Base-by-base conservation (phyloP, 2,888 invertebrate genomes). In the Xanthia togata region DNA sequence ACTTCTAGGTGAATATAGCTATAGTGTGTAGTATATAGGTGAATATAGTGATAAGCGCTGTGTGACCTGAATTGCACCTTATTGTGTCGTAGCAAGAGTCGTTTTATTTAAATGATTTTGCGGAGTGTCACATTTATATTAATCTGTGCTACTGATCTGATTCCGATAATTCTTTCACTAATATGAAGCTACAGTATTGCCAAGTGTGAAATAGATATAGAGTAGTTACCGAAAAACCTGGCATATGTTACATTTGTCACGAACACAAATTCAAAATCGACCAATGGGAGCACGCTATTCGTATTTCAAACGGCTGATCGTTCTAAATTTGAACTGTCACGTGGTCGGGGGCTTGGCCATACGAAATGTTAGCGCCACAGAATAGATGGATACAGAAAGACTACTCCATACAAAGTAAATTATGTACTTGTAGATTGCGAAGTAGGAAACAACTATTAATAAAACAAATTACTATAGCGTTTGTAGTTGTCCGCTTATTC, bases 281-380 rank as follows among this genome's bases (percentile, higher is more conserved):
- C 92, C 91, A 92, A 91, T 90, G 63, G 78, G 72, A 83, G 76
- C 74, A 69, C 67, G 38, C 47, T 69, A 77, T 89, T 90, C 84
- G 78, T 88, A 83, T 83, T 88, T 81, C 80, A 84, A 89, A 90
- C 88, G 67, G 64, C 44, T 60, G 65, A 59, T 60, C 64, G 64
- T 87, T 86, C 89, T 90, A 87, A 87, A 86, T 89, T 91, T 90
- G 87, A 91, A 68, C 44, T 64, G 82, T 88, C 91, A 92, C 90
- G 89, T 92, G 91, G 76, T 89, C 89, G 90, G 93, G 92, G 93
- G 94, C 93, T 93, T 89, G 94, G 81, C 93, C 64, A 38, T 53
- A 70, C 59, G 71, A 74, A 76, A 70, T 73, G 75, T 57, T 62
- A 44, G 50, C 65, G 62, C n/a, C 80, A 83, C 14, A 69, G 57